Evolutionary conservation across 2,113 vertebrate species (phyloP).

Genomic region (Coturnix japonica): DNA sequence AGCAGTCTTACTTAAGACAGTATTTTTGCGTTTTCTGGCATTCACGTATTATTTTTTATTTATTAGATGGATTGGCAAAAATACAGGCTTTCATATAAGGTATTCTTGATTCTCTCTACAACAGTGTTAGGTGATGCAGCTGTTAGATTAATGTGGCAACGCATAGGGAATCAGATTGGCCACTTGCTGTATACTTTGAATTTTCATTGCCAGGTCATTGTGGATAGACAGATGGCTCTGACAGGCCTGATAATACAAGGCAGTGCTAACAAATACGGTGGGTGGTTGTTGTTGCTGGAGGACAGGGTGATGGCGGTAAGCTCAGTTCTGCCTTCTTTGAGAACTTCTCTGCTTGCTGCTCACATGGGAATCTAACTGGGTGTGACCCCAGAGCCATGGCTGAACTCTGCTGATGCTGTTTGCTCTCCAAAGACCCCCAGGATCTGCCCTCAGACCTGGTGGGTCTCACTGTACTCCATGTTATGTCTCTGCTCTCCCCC

Average conservation of each 20-base stretch:
- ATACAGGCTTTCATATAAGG: background rate
- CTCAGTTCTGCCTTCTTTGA: background rate
- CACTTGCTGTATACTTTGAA: background rate
- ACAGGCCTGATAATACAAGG: background rate
- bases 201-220: background rate
- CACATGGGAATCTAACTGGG: background rate
- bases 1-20: background rate
- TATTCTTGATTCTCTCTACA: background rate
- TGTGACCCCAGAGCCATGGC: background rate
- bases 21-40: background rate
- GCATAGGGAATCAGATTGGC: background rate
- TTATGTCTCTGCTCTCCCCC: background rate
- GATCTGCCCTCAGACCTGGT: background rate
- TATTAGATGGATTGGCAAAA: background rate
- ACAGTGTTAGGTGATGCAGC: no score
- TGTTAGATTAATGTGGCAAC: background rate
- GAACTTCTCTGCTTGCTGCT: background rate
- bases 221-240: background rate
- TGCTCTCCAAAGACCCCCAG: background rate
- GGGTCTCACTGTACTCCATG: background rate
- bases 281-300: background rate
- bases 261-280: background rate
- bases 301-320: background rate
- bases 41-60: background rate
- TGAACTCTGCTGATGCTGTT: background rate